Evolutionary conservation across 2,888 invertebrate genomes (phyloP), one percentile per base, ranked within the genome.

Genomic region (Agriopis marginaria): DNA sequence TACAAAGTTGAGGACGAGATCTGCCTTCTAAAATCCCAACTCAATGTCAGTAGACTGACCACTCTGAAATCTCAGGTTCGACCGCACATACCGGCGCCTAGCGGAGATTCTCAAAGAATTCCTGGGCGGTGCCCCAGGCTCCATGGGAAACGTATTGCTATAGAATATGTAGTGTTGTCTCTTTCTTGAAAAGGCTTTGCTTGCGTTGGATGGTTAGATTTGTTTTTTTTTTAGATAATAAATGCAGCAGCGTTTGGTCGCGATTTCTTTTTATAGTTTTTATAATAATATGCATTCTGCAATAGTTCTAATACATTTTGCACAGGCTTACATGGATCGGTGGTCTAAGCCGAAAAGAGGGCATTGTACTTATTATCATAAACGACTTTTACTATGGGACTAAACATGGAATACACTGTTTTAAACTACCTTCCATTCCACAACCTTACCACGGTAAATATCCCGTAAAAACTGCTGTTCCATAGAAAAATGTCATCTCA

Each of bases 41-140:
- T 89, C 89, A 88, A 83, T 84, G 86, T 86, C 83, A 78, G 32
- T 32, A 32, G 83, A 71, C 72, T 87, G 89, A 87, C 89, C 89
- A 87, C 86, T 86, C 66, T 78, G 82, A 88, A 92, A 92, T 92
- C 93, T 91, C 90, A 80, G 86, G 80, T 79, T 75, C 80, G 82
- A 88, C 92, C 91, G 88, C 90, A 87, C 90, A 90, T 91, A 87
- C 90, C 91, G 81, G 76, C 65, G 65, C 75, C 82, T 82, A 79
- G 82, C 86, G 84, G 86, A 85, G 85, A 88, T 86, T 89, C 85
- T 82, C 87, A 72, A 84, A 86, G 86, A 87, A 91, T 91, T 86
- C 90, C 88, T 75, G 78, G 77, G 78, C 83, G 79, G 75, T 76
- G 80, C 83, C 79, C 10, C 32, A 39, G 32, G 32, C 53, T 23